Conservation (phyloP, 2,797 vertebrate genomes). For the Schizothorax lantsangensis region DNA sequence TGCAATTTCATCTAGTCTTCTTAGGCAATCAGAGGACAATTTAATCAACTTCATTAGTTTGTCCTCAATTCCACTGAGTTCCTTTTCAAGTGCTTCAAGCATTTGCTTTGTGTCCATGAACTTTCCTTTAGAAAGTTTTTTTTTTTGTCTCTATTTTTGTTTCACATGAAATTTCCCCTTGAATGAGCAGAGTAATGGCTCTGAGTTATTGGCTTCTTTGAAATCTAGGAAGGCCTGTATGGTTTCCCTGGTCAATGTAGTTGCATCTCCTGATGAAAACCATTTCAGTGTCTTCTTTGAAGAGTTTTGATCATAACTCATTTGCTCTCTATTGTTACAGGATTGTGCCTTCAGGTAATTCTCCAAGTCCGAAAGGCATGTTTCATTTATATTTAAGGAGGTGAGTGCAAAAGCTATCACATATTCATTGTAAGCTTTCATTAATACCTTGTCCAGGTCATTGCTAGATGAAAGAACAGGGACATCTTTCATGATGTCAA, state of each 20-base stretch:
- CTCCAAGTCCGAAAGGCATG: slow-evolving; percentile 54
- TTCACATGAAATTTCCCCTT: slow-evolving; percentile 49
- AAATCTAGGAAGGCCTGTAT: slow-evolving; percentile 57
- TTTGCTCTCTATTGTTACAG: neutral
- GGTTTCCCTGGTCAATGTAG: slow-evolving; percentile 8
- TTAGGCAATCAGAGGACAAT: slow-evolving; percentile 51
- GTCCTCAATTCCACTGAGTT: slow-evolving; percentile 23
- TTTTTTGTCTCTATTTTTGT: slow-evolving; percentile 49
- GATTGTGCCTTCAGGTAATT: slow-evolving; percentile 30
- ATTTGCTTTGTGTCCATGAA: slow-evolving; percentile 53
- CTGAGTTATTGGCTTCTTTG: slow-evolving; percentile 44
- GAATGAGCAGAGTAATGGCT: slow-evolving; percentile 39
- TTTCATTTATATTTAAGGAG: slow-evolving; percentile 47
- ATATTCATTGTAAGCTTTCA: slow-evolving; percentile 45
- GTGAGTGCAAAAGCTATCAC: slow-evolving; percentile 60
- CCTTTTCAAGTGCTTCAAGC: slow-evolving; percentile 28
- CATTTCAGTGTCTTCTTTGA: slow-evolving; percentile 26
- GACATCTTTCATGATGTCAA: slow-evolving; percentile 52
- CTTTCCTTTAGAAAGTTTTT: slow-evolving; percentile 23
- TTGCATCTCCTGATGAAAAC: slow-evolving; percentile 41
- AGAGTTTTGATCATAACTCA: neutral
- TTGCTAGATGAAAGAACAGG: slow-evolving; percentile 49
- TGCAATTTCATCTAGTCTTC: slow-evolving; percentile 59
- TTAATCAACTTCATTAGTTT: slow-evolving; percentile 50
- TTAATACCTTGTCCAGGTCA: slow-evolving; percentile 48